Evolutionary conservation across 1,140 invertebrate genomes (phyloP), one percentile per base, ranked within the genome.

Genomic region (Pseudomyrmex cubaensis): DNA sequence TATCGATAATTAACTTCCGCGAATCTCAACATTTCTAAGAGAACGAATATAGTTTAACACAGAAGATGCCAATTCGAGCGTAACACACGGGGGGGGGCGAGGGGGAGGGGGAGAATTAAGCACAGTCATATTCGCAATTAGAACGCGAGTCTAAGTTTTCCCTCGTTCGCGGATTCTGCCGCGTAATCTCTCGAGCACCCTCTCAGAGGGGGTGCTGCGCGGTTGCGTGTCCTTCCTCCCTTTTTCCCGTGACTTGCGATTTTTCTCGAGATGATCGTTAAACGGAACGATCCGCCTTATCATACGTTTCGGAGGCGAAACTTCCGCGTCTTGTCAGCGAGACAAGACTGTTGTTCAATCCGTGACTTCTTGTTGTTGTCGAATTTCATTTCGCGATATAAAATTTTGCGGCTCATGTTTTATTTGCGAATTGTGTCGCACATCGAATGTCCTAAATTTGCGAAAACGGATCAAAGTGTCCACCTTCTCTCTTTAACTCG

Each of bases 91-190:
- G 35, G 5, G 52, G 22, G 20, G 9, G 52, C 13, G 54, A 48
- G 12, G 15, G 17, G 17, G 20, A 15, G 61, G 66, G 86, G 86
- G 84, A 77, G 86, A 89, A 90, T 90, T 90, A 87, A 90, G 89
- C 89, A 90, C 48, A 90, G 89, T 90, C 89, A 90, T 90, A 90
- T 90, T 90, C 76, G 89, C 89, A 90, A 90, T 90, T 90, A 90
- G 89, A 90, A 88, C 89, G 69, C 70, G 70, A 35, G 67, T 63
- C 86, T 50, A 90, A 90, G 89, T 90, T 35, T 35, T 90, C 86
- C 84, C 86, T 88, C 88, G 86, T 90, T 90, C 88, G 86, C 84
- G 86, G 89, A 87, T 87, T 87, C 57, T 87, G 86, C 86, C 82
- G 46, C 50, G 86, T 87, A 87, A 87, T 87, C 86, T 87, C 72